A percentile compares a stretch with the other conserved stretches of the same genome.
Evolutionary conservation across 1,140 invertebrate species (phyloP).

Genomic region (Sesamia nonagrioides): DNA sequence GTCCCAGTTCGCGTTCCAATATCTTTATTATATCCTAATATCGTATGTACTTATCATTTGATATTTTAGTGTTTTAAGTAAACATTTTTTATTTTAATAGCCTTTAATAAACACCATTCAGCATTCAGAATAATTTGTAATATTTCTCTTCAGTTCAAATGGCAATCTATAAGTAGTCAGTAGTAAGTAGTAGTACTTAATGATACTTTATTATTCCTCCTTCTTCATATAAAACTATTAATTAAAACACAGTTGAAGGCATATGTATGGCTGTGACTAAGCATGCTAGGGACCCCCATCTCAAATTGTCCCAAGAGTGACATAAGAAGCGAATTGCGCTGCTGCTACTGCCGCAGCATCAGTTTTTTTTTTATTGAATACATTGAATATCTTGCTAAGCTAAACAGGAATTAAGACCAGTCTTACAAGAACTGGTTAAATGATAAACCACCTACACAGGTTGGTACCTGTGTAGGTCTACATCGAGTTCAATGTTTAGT

Average conservation of each 20-base stretch:
- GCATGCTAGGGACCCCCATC: background rate
- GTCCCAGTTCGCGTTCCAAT: constrained; percentile 54
- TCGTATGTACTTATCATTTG: constrained; percentile 38
- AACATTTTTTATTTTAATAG: background rate
- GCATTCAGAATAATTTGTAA: background rate
- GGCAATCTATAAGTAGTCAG: too few relatives aligned
- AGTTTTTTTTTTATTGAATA: background rate
- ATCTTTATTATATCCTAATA: constrained; percentile 49
- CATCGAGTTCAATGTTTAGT: constrained; percentile 6
- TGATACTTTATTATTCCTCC: too few relatives aligned
- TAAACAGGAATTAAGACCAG: background rate
- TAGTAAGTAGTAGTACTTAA: too few relatives aligned
- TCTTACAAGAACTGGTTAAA: constrained; percentile 7
- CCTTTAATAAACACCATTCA: background rate
- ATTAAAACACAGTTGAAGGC: background rate
- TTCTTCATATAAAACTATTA: too few relatives aligned
- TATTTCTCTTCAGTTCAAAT: too few relatives aligned
- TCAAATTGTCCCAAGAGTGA: background rate
- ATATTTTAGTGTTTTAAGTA: constrained; percentile 2
- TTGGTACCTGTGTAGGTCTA: too few relatives aligned
- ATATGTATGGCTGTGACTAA: background rate
- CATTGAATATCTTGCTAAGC: background rate
- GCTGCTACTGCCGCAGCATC: background rate
- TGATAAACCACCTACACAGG: constrained; percentile 5
- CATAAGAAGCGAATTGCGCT: background rate